Evolutionary conservation across 2,888 invertebrate species (phyloP).

Genomic region (Thera obeliscata): DNA sequence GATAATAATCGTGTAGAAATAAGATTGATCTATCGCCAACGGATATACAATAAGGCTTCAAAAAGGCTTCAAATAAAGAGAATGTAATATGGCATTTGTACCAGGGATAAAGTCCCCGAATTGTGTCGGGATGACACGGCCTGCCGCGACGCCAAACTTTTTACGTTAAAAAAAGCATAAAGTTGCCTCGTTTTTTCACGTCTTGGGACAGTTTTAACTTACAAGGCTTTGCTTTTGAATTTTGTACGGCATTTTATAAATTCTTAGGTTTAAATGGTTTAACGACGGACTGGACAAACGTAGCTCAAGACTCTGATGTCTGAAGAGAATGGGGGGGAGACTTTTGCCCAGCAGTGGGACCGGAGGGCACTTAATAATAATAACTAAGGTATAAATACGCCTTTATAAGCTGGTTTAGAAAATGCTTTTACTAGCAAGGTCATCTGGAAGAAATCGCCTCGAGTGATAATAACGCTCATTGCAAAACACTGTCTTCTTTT

Average conservation of each 20-base stretch:
- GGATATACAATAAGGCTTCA: constrained; percentile 29
- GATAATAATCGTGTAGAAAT: constrained; percentile 3
- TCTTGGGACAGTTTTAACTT: background rate
- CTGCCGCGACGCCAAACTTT: constrained; percentile 13
- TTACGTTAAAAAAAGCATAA: background rate
- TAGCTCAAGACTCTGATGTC: too few relatives aligned
- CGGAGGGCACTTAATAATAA: too few relatives aligned
- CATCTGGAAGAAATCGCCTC: too few relatives aligned
- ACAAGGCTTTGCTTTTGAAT: background rate
- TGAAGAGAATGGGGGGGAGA: too few relatives aligned
- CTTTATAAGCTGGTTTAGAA: too few relatives aligned
- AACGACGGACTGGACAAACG: too few relatives aligned
- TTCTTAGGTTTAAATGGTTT: too few relatives aligned
- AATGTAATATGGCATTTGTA: constrained; percentile 37
- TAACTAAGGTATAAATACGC: too few relatives aligned
- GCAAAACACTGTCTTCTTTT: too few relatives aligned
- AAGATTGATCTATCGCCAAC: constrained; percentile 21
- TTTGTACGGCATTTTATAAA: background rate
- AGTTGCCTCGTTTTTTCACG: background rate
- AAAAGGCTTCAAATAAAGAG: constrained; percentile 39
- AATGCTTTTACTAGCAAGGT: too few relatives aligned
- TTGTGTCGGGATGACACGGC: constrained; percentile 24
- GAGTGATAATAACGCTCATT: too few relatives aligned
- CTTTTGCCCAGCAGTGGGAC: too few relatives aligned
- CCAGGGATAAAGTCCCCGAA: constrained; percentile 33